A percentile compares a stretch with the other conserved stretches of the same genome.
phyloP scores from a whole-genome alignment of 1,140 invertebrate species.

The Leptinotarsa lineolata region DNA sequence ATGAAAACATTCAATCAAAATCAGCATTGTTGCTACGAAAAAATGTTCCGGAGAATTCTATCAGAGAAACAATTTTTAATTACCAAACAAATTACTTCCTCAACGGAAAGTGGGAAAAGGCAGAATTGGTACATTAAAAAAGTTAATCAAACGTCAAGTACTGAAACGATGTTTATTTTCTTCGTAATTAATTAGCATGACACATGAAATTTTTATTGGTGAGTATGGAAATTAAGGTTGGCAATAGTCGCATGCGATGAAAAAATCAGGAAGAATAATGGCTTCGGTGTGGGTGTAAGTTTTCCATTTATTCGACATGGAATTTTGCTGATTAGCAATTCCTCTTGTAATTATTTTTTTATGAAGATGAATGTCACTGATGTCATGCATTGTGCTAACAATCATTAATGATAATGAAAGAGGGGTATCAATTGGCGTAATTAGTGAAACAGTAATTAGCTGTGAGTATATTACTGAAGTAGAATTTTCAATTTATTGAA shows the following conservation, averaged over 20 bases:
- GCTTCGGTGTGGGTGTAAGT: not conserved
- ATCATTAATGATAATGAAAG: no score
- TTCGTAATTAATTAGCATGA: slow-evolving; percentile 4
- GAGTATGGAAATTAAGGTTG: slow-evolving; percentile 1
- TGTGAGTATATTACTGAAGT: no score
- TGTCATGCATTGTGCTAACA: no score
- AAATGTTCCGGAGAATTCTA: not conserved
- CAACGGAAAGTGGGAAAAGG: not conserved
- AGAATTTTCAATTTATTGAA: no score
- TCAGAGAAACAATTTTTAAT: not conserved
- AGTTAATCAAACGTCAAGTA: slow-evolving; percentile 8
- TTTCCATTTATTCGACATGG: not conserved
- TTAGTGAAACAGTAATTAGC: no score
- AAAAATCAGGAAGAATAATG: not conserved
- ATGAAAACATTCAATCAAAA: not conserved
- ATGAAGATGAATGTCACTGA: not conserved
- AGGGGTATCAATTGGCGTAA: no score
- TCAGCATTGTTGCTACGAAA: not conserved
- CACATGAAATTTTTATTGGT: slow-evolving; percentile 6
- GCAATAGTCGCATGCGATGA: not conserved
- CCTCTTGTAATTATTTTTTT: not conserved
- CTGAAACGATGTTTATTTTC: slow-evolving; percentile 8
- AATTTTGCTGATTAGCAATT: not conserved
- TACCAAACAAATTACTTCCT: slow-evolving; percentile 3
- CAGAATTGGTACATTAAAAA: slow-evolving; percentile 2